Evolutionary conservation across 1,140 invertebrate genomes (phyloP).

Genomic region (Bombus vancouverensis): DNA sequence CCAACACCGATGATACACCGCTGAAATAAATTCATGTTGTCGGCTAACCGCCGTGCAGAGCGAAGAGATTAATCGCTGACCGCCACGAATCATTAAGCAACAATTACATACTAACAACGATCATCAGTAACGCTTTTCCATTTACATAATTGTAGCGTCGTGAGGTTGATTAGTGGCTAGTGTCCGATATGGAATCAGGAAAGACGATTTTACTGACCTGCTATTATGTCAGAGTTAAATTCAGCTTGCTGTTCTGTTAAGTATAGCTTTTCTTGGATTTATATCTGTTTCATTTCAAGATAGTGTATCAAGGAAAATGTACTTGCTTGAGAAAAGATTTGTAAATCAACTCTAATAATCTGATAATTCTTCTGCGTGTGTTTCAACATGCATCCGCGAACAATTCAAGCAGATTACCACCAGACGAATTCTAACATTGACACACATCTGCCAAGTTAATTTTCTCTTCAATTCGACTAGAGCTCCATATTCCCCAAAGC

Average conservation of each 20-base stretch:
- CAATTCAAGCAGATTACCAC: background rate
- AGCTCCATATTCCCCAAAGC: background rate
- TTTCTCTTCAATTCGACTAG: background rate
- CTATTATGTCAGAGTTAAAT: background rate
- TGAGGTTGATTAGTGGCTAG: background rate
- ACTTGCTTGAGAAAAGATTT: background rate
- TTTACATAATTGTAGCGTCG: slow-evolving; percentile 39
- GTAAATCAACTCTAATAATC: background rate
- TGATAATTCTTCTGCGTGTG: background rate
- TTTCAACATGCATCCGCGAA: background rate
- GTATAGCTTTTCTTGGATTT: background rate
- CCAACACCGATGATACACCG: slow-evolving; percentile 35
- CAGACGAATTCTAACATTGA: background rate
- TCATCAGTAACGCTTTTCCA: slow-evolving; percentile 45
- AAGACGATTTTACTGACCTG: background rate
- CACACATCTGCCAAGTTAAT: background rate
- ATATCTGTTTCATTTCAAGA: background rate
- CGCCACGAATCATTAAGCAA: slow-evolving; percentile 44
- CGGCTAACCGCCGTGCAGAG: background rate
- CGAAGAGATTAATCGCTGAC: slow-evolving; percentile 45
- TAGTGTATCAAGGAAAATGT: background rate
- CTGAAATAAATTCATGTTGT: slow-evolving; percentile 38
- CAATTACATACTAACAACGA: slow-evolving; percentile 43
- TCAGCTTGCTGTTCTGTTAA: background rate
- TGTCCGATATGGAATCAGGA: background rate